Conservation (phyloP, 1,140 invertebrate species). For the Eumeta japonica region DNA sequence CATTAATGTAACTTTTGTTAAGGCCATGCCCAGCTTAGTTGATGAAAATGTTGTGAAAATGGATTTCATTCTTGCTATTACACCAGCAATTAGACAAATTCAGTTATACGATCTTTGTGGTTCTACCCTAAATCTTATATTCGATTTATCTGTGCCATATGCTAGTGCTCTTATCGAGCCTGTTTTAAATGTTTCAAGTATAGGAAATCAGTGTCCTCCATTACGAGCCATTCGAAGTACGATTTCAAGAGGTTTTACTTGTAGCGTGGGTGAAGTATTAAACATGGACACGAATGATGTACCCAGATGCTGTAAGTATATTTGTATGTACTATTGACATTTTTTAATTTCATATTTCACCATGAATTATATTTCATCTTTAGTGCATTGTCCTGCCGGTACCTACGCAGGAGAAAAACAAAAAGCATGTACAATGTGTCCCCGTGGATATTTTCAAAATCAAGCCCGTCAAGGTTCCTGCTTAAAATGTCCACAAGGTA, state of each 20-base stretch:
- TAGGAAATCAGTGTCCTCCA: constrained; percentile 89
- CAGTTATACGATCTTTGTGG: constrained; percentile 93
- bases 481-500: constrained; percentile 84
- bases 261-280: constrained; percentile 88
- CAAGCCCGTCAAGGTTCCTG: constrained; percentile 84
- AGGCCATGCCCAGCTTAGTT: constrained; percentile 70
- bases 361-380: constrained; percentile 14
- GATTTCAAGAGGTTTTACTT: constrained; percentile 86
- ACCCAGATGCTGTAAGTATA: constrained; percentile 83
- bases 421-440: constrained; percentile 85
- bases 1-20: constrained; percentile 89
- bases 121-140: constrained; percentile 88
- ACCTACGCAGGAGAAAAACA: constrained; percentile 87
- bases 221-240: constrained; percentile 82
- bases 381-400: constrained; percentile 92
- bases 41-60: constrained; percentile 87
- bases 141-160: constrained; percentile 89
- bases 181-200: constrained; percentile 82
- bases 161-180: constrained; percentile 89
- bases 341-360: not conserved
- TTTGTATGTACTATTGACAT: constrained; percentile 3
- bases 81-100: constrained; percentile 81
- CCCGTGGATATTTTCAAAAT: constrained; percentile 89
- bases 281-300: constrained; percentile 90
- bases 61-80: constrained; percentile 84